phyloP scores from a whole-genome alignment of 2,888 invertebrate species.

The Gibbula magus region DNA sequence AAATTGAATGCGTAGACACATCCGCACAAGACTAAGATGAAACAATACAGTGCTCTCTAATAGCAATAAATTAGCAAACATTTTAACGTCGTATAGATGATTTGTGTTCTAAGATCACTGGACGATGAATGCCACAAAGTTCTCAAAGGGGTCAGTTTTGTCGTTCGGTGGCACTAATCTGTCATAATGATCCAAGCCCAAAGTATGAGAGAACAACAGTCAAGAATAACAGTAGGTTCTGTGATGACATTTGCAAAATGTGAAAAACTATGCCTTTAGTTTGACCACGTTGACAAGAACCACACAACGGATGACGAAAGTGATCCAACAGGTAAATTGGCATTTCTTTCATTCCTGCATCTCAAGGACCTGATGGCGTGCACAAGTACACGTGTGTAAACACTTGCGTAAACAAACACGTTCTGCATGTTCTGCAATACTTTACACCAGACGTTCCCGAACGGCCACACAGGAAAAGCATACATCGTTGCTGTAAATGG shows the following conservation, averaged over 20 bases:
- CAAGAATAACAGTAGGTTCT: neutral
- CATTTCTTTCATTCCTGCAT: slow-evolving; percentile 87
- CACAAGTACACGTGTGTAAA: slow-evolving; percentile 93
- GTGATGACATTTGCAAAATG: neutral
- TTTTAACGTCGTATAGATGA: too few relatives aligned
- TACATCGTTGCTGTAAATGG: slow-evolving; percentile 95
- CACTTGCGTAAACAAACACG: slow-evolving; percentile 93
- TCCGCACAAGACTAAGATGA: neutral
- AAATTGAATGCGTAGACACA: neutral
- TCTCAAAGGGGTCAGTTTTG: slow-evolving; percentile 6
- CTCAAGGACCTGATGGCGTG: slow-evolving; percentile 93
- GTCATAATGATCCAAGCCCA: neutral
- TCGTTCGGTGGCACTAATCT: neutral
- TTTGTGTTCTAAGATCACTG: neutral
- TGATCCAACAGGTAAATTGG: slow-evolving; percentile 68
- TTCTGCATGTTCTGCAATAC: slow-evolving; percentile 92
- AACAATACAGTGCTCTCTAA: neutral
- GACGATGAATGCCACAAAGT: neutral
- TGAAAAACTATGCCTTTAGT: neutral
- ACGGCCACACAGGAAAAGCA: slow-evolving; percentile 90
- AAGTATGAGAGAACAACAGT: neutral
- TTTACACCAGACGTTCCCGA: slow-evolving; percentile 92
- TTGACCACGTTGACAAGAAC: neutral
- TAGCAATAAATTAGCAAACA: neutral
- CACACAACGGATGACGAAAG: neutral